Percentiles rank a stretch among this genome's conserved stretches.
Conservation (phyloP, 2,113 vertebrate genomes). For the Carassius auratus region DNA sequence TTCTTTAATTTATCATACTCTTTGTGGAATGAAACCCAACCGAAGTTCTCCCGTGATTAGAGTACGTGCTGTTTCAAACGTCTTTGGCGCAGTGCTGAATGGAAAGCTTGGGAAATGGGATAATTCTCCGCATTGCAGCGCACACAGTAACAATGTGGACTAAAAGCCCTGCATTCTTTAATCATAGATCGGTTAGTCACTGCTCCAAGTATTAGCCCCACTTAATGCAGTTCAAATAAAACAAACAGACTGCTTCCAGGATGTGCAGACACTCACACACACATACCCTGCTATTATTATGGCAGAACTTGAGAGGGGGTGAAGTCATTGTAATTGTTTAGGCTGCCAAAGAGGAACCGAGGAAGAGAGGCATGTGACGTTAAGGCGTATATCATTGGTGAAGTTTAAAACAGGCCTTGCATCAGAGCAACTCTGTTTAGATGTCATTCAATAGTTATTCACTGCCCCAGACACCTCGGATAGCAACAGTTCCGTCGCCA, state of each 20-base stretch:
- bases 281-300: neutral
- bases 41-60: neutral
- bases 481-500: constrained; percentile 26
- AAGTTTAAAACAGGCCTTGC: constrained; percentile 44
- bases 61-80: constrained; percentile 39
- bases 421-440: constrained; percentile 42
- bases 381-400: constrained; percentile 33
- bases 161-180: constrained; percentile 26
- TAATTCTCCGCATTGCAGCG: constrained; percentile 6
- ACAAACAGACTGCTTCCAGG: constrained; percentile 22
- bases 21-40: neutral
- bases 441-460: constrained; percentile 9
- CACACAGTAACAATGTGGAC: constrained; percentile 1
- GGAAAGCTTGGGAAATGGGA: constrained; percentile 21
- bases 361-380: constrained; percentile 34
- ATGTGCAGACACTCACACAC: constrained; percentile 17
- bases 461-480: constrained; percentile 11
- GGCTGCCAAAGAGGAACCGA: constrained; percentile 56
- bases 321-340: constrained; percentile 58
- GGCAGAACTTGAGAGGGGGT: constrained; percentile 5
- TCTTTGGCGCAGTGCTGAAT: constrained; percentile 28
- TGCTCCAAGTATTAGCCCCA: constrained; percentile 15
- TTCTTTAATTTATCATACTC: constrained; percentile 11
- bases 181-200: constrained; percentile 26
- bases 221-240: constrained; percentile 35